These are phyloP conservation scores for Chunga burmeisteri DNA, from an alignment of 2,113 vertebrate genomes.

Conservation along the genomic window DNA sequence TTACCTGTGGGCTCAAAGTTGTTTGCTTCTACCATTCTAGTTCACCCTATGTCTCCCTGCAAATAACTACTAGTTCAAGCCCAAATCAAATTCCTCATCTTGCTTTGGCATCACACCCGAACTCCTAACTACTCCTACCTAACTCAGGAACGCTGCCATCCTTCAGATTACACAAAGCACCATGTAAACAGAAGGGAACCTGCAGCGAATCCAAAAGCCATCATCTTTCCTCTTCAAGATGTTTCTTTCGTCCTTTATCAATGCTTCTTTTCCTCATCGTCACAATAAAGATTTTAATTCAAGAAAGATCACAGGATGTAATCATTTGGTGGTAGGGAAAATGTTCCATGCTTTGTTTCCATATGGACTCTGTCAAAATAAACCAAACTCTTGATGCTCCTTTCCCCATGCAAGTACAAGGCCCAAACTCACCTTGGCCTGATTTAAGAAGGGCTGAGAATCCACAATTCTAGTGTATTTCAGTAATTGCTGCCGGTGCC, in stretches of 20 bases:
- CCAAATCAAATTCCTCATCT: neutral
- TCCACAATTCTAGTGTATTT: rapidly evolving
- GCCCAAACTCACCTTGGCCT: neutral
- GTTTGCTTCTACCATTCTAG: neutral
- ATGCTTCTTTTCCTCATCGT: neutral
- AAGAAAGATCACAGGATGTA: neutral
- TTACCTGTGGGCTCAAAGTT: neutral
- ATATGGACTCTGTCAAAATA: neutral
- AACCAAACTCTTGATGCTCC: neutral
- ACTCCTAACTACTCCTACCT: neutral
- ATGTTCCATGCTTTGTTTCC: neutral
- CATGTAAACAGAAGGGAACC: neutral
- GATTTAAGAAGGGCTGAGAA: neutral
- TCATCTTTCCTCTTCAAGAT: neutral
- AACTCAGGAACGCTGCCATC: neutral
- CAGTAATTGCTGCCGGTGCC: neutral
- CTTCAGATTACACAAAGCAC: neutral
- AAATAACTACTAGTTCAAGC: neutral
- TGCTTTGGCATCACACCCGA: neutral
- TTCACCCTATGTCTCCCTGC: neutral
- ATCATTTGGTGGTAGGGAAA: neutral
- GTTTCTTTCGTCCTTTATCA: neutral
- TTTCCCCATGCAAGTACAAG: neutral
- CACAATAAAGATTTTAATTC: neutral
- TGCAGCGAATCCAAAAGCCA: neutral